Evolutionary conservation across 2,888 invertebrate species (phyloP).

Genomic region (Drosophila heteroneura): DNA sequence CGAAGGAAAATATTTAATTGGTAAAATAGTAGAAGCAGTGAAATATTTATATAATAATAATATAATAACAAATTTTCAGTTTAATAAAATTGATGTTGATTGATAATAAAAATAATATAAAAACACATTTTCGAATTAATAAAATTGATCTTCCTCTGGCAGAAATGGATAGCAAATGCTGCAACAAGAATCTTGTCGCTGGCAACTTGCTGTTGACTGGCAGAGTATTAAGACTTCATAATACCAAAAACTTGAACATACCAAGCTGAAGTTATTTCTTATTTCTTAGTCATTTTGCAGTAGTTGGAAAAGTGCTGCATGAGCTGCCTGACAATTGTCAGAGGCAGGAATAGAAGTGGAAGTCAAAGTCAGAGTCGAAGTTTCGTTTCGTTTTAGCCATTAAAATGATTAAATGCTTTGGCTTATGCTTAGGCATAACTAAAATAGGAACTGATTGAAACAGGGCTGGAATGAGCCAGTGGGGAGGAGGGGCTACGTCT

Average conservation of each 20-base stretch:
- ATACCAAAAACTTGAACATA: neutral
- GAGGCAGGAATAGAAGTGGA: neutral
- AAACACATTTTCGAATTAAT: neutral
- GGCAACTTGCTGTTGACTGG: neutral
- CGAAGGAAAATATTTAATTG: neutral
- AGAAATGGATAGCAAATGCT: neutral
- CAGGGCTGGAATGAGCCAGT: constrained; percentile 8
- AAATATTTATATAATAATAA: neutral
- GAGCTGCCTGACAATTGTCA: constrained; percentile 70
- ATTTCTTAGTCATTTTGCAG: constrained; percentile 15
- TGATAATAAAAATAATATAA: neutral
- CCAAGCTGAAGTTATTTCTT: constrained; percentile 11
- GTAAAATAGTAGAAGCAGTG: rapidly evolving
- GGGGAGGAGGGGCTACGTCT: neutral
- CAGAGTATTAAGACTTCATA: constrained; percentile 1
- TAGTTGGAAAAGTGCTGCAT: constrained; percentile 36
- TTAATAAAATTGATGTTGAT: rapidly evolving
- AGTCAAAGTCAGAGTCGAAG: constrained; percentile 7
- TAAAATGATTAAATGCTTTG: constrained; percentile 84
- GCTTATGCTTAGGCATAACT: constrained; percentile 83
- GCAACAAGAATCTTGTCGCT: neutral
- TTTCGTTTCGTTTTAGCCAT: constrained; percentile 64
- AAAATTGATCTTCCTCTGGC: neutral
- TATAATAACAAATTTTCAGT: neutral
- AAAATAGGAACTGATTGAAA: constrained; percentile 56